Base-by-base conservation (phyloP, 1,140 invertebrate species). In the Tetramorium simillimum region DNA sequence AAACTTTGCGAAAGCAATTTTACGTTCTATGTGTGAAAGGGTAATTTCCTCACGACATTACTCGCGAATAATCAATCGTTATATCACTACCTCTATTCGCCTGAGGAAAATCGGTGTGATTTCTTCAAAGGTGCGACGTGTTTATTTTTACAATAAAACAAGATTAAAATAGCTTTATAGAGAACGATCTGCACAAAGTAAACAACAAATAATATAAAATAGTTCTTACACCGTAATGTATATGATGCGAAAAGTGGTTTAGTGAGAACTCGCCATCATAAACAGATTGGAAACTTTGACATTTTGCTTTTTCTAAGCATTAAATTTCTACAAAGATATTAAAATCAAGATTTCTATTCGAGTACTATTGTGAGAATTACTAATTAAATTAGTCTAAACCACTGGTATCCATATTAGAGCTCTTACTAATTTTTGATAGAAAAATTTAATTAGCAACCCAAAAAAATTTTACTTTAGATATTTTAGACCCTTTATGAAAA, bases 61-160 rank as follows among this genome's bases (percentile, higher is more conserved):
- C 14, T 77, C 58, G 72, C 43, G 24, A 76, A 62, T 85, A 62
- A 85, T 63, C 82, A 24, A 76, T 37, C 40, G 58, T 62, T 76
- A 43, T 43, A 56, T 21, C 43, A 40, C 21, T 28, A 3, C 9
- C 9, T n/a, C 6, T 80, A 58, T 46, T 43, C 43, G 21, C 14
- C 18, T 10, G 5, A 18, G 12, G 43, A 77, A 63, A 85, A 85
- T 84, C 16, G 40, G 12, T 14, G 24, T 5, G 28, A 65, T 63
- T 75, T 77, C 82, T 77, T 77, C 18, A 85, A 62, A 77, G 43
- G 49, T 69, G 14, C 62, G 43, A 49, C 10, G 10, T 62, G 12
- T 60, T 75, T 67, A 51, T 24, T 60, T 58, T 82, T 43, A 58
- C 28, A 28, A 33, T 53, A 46, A 62, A 85, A 63, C 9, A 28